These are phyloP conservation scores for Pseudomyrmex sp. DNA, from an alignment of 1,140 invertebrate species.

Conservation along the genomic window DNA sequence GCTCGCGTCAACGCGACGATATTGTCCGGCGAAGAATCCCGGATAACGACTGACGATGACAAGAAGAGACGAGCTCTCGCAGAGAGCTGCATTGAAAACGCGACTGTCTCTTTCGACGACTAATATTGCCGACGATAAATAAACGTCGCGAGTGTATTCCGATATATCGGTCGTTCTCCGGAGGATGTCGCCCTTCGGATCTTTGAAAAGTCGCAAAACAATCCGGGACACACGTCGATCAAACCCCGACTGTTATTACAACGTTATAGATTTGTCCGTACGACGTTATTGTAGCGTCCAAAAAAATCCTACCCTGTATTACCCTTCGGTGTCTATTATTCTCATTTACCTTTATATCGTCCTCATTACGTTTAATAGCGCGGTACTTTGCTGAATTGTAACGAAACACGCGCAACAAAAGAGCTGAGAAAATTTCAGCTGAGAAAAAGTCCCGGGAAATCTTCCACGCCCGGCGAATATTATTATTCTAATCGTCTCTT, in stretches of 20 bases:
- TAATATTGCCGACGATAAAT: slow-evolving; percentile 54
- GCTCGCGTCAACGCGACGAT: slow-evolving; percentile 58
- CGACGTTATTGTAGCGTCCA: slow-evolving; percentile 15
- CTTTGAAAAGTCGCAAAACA: slow-evolving; percentile 51
- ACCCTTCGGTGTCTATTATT: slow-evolving; percentile 26
- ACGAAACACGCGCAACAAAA: slow-evolving; percentile 3
- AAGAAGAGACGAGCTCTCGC: slow-evolving; percentile 1
- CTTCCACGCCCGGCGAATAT: slow-evolving; percentile 3
- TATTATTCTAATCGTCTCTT: slow-evolving; percentile 39
- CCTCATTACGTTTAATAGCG: slow-evolving; percentile 17
- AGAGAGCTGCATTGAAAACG: slow-evolving; percentile 35
- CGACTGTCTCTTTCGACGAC: slow-evolving; percentile 58
- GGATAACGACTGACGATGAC: slow-evolving; percentile 60
- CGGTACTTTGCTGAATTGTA: slow-evolving; percentile 20
- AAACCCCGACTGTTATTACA: slow-evolving; percentile 39
- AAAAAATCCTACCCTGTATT: background rate
- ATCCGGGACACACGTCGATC: slow-evolving; percentile 1
- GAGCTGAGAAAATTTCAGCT: slow-evolving; percentile 39
- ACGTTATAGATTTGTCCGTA: background rate
- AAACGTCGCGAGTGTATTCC: slow-evolving; percentile 42
- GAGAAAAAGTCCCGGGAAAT: slow-evolving; percentile 1
- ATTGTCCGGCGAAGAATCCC: slow-evolving; percentile 58
- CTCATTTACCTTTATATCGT: slow-evolving; percentile 36
- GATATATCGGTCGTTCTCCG: slow-evolving; percentile 10
- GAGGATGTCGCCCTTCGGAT: slow-evolving; percentile 39